Evolutionary conservation across 2,113 vertebrate genomes (phyloP), one percentile per base, ranked within the genome.

Genomic region (Lichenostomus cassidix): DNA sequence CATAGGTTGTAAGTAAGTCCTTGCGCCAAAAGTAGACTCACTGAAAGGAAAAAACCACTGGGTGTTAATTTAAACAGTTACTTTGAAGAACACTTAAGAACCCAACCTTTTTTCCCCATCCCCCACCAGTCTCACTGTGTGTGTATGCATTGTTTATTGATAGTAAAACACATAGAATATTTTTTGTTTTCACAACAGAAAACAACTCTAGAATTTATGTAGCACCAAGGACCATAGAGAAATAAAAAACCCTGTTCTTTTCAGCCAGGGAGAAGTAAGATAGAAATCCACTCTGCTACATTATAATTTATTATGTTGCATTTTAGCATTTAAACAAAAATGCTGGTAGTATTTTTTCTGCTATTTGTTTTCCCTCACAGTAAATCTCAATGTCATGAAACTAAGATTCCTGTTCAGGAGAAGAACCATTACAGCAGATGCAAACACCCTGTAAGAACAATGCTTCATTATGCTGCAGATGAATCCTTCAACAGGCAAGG

Each of bases 1-100:
- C 98, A 99, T 98, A 64, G 99, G 99, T 91, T 99, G 99, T 90
- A 99, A 98, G 70, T 99, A 99, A 39, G 99, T 98, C 98, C 99
- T 99, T 91, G 99, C 98, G 7, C 99, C 99, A 97, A 99, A 99
- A 4, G 99, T 99, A 65, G 99, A 99, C 78, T 98, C 96, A n/a
- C 99, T 99, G 35, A 76, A 82, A 79, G 11, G 67, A 94, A 88
- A 86, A 83, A 52, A 74, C 31, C 4, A 65, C 12, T 41, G 19
- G 5, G 10, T 39, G 9, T 77, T 56, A 69, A 50, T 65, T 83
- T 84, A 53, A 68, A 79, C 10, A 74, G 15, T 47, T 59, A 15
- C 56, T 93, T 70, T 70, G 33, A 55, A 28, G 21, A 87, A 19
- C 7, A 59, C 15, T 64, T 75, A 41, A 63, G 55, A 84, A 71